Percentiles rank a stretch among this genome's conserved stretches.
phyloP scores from a whole-genome alignment of 1,140 invertebrate species.

The Neodiprion virginianus region DNA sequence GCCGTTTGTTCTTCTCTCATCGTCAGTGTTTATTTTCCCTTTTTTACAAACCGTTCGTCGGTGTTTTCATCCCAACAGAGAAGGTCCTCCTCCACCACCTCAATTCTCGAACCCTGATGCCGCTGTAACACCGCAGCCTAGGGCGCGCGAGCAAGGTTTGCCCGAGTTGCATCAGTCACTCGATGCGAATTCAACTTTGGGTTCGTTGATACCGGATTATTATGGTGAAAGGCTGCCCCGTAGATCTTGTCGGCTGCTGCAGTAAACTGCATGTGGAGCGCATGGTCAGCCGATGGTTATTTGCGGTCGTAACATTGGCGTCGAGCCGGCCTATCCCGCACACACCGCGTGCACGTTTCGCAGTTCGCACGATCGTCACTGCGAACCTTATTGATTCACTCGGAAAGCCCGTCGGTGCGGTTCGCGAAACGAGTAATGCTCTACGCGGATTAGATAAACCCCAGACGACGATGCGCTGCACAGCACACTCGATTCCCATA shows the following conservation, averaged over 20 bases:
- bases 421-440: too few species aligned
- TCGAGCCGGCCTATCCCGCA: too few species aligned
- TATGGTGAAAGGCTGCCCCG: slow-evolving; percentile 49
- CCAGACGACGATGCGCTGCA: too few species aligned
- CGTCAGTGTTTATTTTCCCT: too few species aligned
- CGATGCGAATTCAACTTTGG: slow-evolving; percentile 14
- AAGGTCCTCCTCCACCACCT: neutral
- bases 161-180: slow-evolving; percentile 43
- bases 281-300: neutral
- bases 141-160: slow-evolving; percentile 36
- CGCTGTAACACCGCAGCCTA: neutral
- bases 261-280: slow-evolving; percentile 1
- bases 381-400: too few species aligned
- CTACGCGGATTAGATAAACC: too few species aligned
- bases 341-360: too few species aligned
- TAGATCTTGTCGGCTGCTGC: slow-evolving; percentile 14
- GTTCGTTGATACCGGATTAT: slow-evolving; percentile 41
- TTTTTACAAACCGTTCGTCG: neutral
- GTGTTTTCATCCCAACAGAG: neutral
- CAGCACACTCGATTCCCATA: too few species aligned
- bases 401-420: too few species aligned
- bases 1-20: too few species aligned
- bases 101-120: slow-evolving; percentile 27
- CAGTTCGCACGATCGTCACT: too few species aligned
- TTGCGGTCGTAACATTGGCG: too few species aligned